Base-by-base conservation (phyloP, 2,797 vertebrate genomes). In the Coccyzus lansbergi region DNA sequence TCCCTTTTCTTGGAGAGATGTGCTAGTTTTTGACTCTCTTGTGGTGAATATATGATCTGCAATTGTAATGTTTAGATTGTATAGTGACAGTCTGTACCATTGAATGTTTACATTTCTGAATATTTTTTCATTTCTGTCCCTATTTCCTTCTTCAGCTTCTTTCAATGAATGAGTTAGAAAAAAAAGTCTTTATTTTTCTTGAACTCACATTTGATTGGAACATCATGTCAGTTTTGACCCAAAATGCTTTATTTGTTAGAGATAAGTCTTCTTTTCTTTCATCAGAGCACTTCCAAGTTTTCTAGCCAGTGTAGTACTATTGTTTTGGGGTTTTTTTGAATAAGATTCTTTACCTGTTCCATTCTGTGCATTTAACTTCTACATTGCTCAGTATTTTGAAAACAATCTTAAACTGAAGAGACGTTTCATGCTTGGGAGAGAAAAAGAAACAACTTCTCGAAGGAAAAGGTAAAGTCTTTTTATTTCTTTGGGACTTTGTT, bases 11-110 rank as follows among this genome's bases (percentile, higher is more conserved):
- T 14, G 59, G 19, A 46, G 18, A 34, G 16, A 9, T 1, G 1
- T 58, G 22, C 0, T 0, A 12, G 38, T 17, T 58, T 34, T 21
- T 19, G 29, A 10, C 15, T 63, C 0, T 0, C 4, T 5, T 65
- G 18, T 53, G 69, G 68, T 83, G 46, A 62, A 15, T 49, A 20
- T 10, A 17, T 15, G 2, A 22, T 53, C 56, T 58, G 29, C 22
- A 48, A 0, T 22, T 51, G 15, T 9, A 29, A 9, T 59, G 9
- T 56, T 70, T 52, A 44, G 56, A 31, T 65, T 65, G 38, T 31
- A 3, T 31, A 6, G 5, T 86, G 49, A 53, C 21, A 44, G 7
- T 42, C 53, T 44, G 4, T 67, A 38, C 31, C 5, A 3, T 53
- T 90, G 68, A 31, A n/a, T n/a, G n/a, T n/a, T n/a, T n/a, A n/a